phyloP scores from a whole-genome alignment of 1,140 invertebrate species.

The Lepidurus arcticus region DNA sequence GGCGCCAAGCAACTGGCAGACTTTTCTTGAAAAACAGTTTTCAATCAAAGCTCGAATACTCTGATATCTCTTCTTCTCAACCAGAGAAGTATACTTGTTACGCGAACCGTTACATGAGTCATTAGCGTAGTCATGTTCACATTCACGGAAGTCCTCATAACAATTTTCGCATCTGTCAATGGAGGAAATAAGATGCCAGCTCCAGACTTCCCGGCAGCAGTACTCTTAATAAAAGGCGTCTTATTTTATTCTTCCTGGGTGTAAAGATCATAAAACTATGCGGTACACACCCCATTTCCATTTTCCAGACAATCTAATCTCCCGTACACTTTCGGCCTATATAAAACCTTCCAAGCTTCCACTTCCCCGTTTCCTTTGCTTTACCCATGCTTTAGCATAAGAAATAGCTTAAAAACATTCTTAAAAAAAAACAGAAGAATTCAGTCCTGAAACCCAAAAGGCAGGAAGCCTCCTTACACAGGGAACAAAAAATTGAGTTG shows the following conservation, averaged over 20 bases:
- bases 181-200: constrained; percentile 11
- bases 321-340: background rate
- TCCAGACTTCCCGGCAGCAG: background rate
- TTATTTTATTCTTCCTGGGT: background rate
- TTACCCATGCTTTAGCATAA: background rate
- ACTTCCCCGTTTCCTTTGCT: background rate
- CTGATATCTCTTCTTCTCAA: background rate
- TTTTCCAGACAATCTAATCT: background rate
- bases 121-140: background rate
- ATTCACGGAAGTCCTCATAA: constrained; percentile 5
- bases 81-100: too few species aligned
- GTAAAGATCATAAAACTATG: background rate
- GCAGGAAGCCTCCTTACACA: background rate
- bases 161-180: background rate
- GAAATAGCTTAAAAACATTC: background rate
- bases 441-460: background rate
- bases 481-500: too few species aligned
- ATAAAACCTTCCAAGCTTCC: background rate
- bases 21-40: background rate
- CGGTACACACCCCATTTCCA: background rate
- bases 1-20: background rate
- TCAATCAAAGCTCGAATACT: background rate
- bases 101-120: background rate
- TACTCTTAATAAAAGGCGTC: background rate
- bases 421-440: background rate